A percentile compares a stretch with the other conserved stretches of the same genome.
These are phyloP conservation scores for Dysmachus trigonus DNA, from an alignment of 2,888 invertebrate genomes.

Conservation along the genomic window DNA sequence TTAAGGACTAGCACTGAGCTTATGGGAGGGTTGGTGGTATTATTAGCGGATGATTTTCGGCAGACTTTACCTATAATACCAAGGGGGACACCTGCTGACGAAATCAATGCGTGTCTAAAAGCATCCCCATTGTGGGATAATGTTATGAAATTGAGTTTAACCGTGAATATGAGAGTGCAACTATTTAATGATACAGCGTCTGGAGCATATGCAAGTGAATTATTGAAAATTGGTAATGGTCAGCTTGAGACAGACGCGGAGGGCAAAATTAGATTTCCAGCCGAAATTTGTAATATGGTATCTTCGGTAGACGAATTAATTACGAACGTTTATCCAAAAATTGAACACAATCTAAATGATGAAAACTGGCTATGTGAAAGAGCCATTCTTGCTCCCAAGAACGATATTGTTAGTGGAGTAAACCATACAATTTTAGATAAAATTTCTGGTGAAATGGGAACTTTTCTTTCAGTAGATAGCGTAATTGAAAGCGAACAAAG, in stretches of 20 bases:
- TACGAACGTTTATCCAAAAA: not conserved
- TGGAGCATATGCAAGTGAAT: no score
- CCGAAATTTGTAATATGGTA: not conserved
- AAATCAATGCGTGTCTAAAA: slow-evolving; percentile 27
- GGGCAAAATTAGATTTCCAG: no score
- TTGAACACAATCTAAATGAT: slow-evolving; percentile 4
- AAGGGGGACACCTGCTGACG: slow-evolving; percentile 32
- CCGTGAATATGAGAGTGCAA: slow-evolving; percentile 45
- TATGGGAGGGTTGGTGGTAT: slow-evolving; percentile 34
- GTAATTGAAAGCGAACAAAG: not conserved
- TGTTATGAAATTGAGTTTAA: slow-evolving; percentile 26
- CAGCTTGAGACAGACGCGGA: no score
- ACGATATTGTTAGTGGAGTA: not conserved
- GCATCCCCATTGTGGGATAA: not conserved
- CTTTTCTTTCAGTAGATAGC: not conserved
- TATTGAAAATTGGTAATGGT: no score
- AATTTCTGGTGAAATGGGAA: not conserved
- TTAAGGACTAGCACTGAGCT: slow-evolving; percentile 43
- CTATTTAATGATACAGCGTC: slow-evolving; percentile 45
- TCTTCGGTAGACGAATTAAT: not conserved
- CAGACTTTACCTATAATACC: slow-evolving; percentile 45
- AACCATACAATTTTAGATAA: not conserved
- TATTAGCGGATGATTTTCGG: slow-evolving; percentile 39
- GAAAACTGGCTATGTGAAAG: slow-evolving; percentile 12
- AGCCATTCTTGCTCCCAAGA: slow-evolving; percentile 2